phyloP scores from a whole-genome alignment of 1,140 invertebrate genomes.

The Brachionus plicatilis region DNA sequence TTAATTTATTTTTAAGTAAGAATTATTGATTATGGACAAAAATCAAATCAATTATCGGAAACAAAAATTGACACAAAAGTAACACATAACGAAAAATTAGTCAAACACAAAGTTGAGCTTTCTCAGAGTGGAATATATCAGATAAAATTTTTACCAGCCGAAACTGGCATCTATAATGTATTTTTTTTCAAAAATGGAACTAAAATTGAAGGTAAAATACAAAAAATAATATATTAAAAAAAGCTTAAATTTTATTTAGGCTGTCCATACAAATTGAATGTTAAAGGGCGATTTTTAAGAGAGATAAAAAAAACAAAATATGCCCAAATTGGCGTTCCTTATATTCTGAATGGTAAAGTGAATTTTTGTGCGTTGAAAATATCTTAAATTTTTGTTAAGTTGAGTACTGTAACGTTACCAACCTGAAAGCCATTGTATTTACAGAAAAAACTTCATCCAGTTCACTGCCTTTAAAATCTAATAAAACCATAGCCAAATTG shows the following conservation, averaged over 20 bases:
- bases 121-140: not conserved
- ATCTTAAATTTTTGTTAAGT: not conserved
- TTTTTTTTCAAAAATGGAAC: not conserved
- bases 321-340: not conserved
- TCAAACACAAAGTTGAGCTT: not conserved
- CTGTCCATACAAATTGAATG: not conserved
- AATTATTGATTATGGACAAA: not conserved
- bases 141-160: not conserved
- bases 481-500: not conserved
- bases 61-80: slow-evolving; percentile 1
- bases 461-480: not conserved
- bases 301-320: not conserved
- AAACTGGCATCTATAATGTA: not conserved
- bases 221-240: too few relatives aligned
- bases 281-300: not conserved
- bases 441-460: not conserved
- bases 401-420: slow-evolving; percentile 8
- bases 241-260: not conserved
- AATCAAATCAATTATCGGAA: not conserved
- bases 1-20: not conserved
- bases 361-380: not conserved
- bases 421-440: not conserved
- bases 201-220: not conserved
- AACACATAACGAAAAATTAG: not conserved
- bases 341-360: not conserved